Percentiles rank a stretch among this genome's conserved stretches.
Conservation (phyloP, 1,140 invertebrate genomes). For the Potamilus streckersoni region DNA sequence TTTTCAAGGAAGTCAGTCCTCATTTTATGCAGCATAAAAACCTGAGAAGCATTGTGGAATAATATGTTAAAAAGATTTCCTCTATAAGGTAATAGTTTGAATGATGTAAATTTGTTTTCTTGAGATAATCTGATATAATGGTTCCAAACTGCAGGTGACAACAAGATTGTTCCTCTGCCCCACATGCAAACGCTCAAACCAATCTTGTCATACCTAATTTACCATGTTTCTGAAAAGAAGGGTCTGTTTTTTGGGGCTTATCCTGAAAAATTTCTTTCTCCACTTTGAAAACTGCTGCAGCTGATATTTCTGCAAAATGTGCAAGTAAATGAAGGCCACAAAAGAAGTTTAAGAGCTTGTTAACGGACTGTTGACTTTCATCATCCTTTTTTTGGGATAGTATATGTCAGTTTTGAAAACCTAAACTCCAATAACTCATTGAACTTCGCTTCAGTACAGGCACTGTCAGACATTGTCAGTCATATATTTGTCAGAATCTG, state of each 20-base stretch:
- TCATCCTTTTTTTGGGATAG: background rate
- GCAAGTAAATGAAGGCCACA: slow-evolving; percentile 22
- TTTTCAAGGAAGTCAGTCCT: no score
- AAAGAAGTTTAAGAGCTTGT: slow-evolving; percentile 16
- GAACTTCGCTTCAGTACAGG: slow-evolving; percentile 12
- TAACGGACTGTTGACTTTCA: slow-evolving; percentile 7
- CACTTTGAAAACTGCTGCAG: slow-evolving; percentile 1
- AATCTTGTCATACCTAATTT: slow-evolving; percentile 7
- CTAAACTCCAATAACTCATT: slow-evolving; percentile 6
- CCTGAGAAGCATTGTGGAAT: no score
- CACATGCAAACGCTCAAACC: slow-evolving; percentile 1
- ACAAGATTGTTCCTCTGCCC: slow-evolving; percentile 7
- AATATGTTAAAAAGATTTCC: no score
- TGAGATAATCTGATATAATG: background rate
- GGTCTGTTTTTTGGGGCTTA: no score
- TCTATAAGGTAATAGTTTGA: background rate
- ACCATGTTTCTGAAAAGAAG: slow-evolving; percentile 2
- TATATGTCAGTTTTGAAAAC: slow-evolving; percentile 5
- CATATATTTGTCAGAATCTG: slow-evolving; percentile 10
- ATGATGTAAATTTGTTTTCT: background rate
- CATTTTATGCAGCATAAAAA: no score
- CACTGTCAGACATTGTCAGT: slow-evolving; percentile 1
- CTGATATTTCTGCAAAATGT: background rate
- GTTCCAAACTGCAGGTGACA: slow-evolving; percentile 7
- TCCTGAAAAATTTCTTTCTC: background rate